phyloP scores from a whole-genome alignment of 2,797 vertebrate species.

The Psittacula derbiana region DNA sequence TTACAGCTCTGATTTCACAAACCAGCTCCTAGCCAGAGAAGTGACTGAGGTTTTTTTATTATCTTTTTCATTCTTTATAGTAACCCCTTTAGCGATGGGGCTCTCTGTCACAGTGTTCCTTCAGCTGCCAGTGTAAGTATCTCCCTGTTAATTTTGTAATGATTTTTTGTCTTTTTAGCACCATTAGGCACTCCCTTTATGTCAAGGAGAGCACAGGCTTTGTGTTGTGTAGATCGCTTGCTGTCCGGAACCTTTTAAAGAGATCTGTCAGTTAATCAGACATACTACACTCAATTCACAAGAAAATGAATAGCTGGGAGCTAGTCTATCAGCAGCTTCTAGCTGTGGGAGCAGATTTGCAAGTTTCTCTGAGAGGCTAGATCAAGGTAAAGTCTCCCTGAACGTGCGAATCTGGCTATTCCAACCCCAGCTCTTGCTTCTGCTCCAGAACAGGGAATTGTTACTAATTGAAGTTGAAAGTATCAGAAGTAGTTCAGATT shows the following conservation, averaged over 20 bases:
- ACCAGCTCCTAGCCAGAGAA: not conserved
- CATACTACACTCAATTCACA: not conserved
- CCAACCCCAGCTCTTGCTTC: not conserved
- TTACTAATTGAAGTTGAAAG: not conserved
- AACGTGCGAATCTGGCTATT: not conserved
- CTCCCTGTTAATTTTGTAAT: not conserved
- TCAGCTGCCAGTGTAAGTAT: not conserved
- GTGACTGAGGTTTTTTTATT: not conserved
- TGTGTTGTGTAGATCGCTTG: accelerated
- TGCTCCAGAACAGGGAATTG: not conserved
- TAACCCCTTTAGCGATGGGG: not conserved
- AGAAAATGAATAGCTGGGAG: not conserved
- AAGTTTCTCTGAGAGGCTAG: not conserved
- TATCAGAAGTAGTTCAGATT: not conserved
- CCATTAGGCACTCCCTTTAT: accelerated
- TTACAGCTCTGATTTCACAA: not conserved
- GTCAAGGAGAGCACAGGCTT: not conserved
- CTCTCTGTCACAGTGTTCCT: not conserved
- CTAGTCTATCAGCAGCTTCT: not conserved
- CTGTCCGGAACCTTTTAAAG: not conserved
- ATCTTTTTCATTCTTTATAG: not conserved
- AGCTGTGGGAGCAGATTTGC: not conserved
- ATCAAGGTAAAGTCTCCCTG: not conserved
- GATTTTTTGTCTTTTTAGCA: not conserved
- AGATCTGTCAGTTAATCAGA: not conserved